Base-by-base conservation (phyloP, 2,113 vertebrate genomes). In the Melanerpes aurifrons region DNA sequence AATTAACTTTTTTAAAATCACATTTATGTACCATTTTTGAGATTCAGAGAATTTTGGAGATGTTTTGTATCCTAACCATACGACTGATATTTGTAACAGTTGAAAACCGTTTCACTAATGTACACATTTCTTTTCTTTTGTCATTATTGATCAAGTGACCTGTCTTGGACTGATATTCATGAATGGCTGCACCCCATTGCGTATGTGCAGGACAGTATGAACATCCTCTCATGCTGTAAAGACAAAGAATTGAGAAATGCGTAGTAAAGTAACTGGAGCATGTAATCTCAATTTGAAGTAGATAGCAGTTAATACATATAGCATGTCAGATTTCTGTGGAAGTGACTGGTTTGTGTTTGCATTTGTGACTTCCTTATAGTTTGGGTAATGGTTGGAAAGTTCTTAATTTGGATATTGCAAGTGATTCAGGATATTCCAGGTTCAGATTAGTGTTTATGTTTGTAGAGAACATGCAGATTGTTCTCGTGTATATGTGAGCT, bases 161-260 rank as follows among this genome's bases (percentile, higher is more conserved):
- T 69, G 28, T 64, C 29, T 56, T 73, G 70, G 29, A 37, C n/a
- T 54, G 24, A 48, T 84, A 78, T 47, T 57, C 18, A 8, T 74
- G 47, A 68, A 64, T 61, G 43, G 57, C 57, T 67, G 43, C 32
- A 54, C 87, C 75, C 31, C 53, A n/a, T 71, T 88, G 28, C 32
- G 32, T 72, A 45, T 62, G 29, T 75, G 25, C 28, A 75, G 57
- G 53, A 28, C 28, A 53, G 11, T 32, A 13, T 53, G 20, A 82
- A 43, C 24, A 61, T 19, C n/a, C 0, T 0, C 29, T 61, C 86
- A 40, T 2, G 1, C n/a, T 53, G 15, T 54, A 80, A 25, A 81
- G 40, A 31, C 26, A 29, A 35, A 77, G 57, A 10, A 79, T 43
- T n/a, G 43, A 84, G 50, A 92, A 79, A 61, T n/a, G 3, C n/a